A percentile compares a stretch with the other conserved stretches of the same genome.
phyloP scores from a whole-genome alignment of 92 coral and sea anemone species.

The Phenganax subtilis region DNA sequence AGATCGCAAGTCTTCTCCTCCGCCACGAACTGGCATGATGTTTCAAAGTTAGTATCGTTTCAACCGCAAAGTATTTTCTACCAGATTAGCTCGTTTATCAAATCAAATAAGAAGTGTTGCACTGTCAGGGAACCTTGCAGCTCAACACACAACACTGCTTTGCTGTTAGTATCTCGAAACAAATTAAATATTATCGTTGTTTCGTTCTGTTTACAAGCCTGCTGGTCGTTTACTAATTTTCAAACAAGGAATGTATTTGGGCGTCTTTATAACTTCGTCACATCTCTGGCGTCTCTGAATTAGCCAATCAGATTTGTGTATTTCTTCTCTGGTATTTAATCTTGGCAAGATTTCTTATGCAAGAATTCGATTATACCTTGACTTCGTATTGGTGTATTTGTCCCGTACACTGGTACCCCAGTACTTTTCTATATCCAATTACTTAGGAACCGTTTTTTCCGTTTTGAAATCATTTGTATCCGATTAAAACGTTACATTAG shows the following conservation, averaged over 20 bases:
- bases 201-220: background rate
- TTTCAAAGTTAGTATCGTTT: background rate
- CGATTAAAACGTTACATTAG: too few relatives aligned
- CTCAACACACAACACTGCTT: background rate
- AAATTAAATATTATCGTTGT: background rate
- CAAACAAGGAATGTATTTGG: slow-evolving; percentile 29
- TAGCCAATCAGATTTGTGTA: slow-evolving; percentile 12
- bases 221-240: slow-evolving; percentile 13
- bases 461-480: too few relatives aligned
- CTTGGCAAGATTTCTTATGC: background rate
- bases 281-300: background rate
- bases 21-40: slow-evolving; percentile 33
- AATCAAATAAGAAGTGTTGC: background rate
- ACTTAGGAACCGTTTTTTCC: background rate
- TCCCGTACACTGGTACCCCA: background rate
- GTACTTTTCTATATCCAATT: background rate
- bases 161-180: background rate
- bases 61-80: slow-evolving; percentile 4
- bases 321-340: slow-evolving; percentile 15
- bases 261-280: slow-evolving; percentile 27
- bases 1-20: slow-evolving; percentile 9
- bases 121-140: background rate
- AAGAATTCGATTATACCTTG: background rate
- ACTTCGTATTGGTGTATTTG: background rate
- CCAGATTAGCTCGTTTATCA: background rate